Evolutionary conservation across 2,113 vertebrate species (phyloP), one percentile per base, ranked within the genome.

Genomic region (Nibea albiflora): DNA sequence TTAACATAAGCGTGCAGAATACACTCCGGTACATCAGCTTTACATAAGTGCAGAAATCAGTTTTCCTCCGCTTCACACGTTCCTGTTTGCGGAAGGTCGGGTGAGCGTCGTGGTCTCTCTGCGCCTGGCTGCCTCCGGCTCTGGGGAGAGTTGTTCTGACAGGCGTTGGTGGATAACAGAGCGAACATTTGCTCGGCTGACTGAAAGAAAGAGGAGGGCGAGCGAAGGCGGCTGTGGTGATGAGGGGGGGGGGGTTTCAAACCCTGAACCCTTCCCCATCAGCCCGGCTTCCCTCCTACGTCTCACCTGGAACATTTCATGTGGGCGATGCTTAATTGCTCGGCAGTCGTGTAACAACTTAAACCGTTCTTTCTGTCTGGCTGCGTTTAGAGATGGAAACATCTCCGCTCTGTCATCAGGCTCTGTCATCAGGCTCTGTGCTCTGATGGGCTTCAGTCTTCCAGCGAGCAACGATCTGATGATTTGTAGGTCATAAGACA

Each of bases 281-380:
- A 46, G 84, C 64, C 26, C 77, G 17, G 64, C 66, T 63, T 24
- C 10, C 80, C 72, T 81, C 90, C 89, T 17, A 83, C 81, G 71
- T 52, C 77, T 90, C 85, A 86, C 85, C 89, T 87, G 80, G 66
- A 88, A 68, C 62, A 61, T n/a, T 19, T 70, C 57, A 56, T 20
- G 85, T 86, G 78, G 82, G 80, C 79, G 84, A 78, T 17, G 62
- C 64, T 16, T 81, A 77, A 85, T 84, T 84, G 64, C 80, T 70
- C 67, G n/a, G 64, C 50, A 64, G 63, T 82, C 85, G 61, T 24
- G 15, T 47, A 85, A 76, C 77, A 52, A 63, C 68, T 78, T 77
- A 20, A 70, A 65, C 26, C 46, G 44, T 50, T 73, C 39, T 71
- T 68, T 54, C 49, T 26, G 44, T 42, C 42, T 80, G 56, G 0